A percentile compares a stretch with the other conserved stretches of the same genome.
phyloP scores from a whole-genome alignment of 2,113 vertebrate species.

The Dipodomys stephensi region DNA sequence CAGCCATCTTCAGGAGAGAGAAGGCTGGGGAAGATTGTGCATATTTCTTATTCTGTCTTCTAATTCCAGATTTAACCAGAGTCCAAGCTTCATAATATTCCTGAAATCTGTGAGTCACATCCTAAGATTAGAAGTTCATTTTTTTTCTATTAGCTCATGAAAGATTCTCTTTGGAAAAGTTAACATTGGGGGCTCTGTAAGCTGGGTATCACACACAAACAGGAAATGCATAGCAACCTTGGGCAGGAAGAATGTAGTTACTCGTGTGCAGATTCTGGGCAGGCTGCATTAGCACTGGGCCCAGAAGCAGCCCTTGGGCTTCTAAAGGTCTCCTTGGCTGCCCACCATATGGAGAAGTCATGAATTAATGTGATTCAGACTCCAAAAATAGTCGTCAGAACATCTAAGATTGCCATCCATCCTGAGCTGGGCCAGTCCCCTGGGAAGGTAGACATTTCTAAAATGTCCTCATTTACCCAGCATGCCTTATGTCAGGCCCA shows the following conservation, averaged over 20 bases:
- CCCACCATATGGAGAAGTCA: slow-evolving; percentile 46
- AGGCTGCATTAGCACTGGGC: neutral
- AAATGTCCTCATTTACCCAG: slow-evolving; percentile 56
- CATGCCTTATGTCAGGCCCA: slow-evolving; percentile 39
- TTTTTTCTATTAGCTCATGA: neutral
- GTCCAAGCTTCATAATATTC: neutral
- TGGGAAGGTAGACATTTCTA: slow-evolving; percentile 55
- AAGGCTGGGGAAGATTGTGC: neutral
- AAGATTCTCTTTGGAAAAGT: neutral
- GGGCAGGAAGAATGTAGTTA: neutral
- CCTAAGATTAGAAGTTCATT: neutral
- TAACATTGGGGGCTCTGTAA: neutral
- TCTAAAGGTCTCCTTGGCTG: neutral
- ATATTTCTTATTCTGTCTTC: neutral
- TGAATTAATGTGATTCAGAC: slow-evolving; percentile 32
- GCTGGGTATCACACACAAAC: neutral
- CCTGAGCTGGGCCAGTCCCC: slow-evolving; percentile 6
- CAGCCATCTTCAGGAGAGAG: neutral
- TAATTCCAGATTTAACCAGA: slow-evolving; percentile 7
- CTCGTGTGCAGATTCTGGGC: neutral
- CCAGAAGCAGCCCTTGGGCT: slow-evolving; percentile 30
- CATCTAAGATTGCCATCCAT: slow-evolving; percentile 71
- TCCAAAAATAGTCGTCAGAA: slow-evolving; percentile 69
- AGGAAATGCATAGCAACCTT: neutral
- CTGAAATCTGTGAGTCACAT: neutral